phyloP scores from a whole-genome alignment of 2,797 vertebrate genomes.

The Micrastur ruficollis region DNA sequence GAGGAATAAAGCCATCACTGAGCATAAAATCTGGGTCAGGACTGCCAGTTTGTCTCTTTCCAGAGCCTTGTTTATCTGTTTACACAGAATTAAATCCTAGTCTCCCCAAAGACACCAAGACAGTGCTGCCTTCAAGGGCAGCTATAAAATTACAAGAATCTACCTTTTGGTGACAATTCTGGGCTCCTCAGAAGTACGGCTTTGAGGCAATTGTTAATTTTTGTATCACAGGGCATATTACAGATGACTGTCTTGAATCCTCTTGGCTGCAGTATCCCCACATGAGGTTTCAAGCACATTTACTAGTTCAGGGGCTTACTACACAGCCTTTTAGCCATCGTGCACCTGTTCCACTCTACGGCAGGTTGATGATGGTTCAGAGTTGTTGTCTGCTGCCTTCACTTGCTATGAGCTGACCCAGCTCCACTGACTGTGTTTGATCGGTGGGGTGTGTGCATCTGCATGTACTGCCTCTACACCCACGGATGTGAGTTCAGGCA shows the following conservation, averaged over 20 bases:
- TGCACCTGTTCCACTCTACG: neutral
- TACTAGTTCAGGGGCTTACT: neutral
- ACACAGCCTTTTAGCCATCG: neutral
- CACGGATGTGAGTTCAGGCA: neutral
- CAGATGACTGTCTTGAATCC: neutral
- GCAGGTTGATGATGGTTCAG: neutral
- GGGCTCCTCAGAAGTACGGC: neutral
- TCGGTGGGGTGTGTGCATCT: neutral
- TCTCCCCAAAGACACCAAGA: neutral
- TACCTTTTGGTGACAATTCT: neutral
- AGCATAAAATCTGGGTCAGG: neutral
- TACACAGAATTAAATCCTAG: neutral
- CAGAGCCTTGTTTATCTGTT: neutral
- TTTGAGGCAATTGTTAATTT: neutral
- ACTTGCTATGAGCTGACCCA: neutral
- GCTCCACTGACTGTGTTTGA: neutral
- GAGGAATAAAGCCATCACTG: neutral
- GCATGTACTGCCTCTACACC: neutral
- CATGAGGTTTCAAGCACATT: neutral
- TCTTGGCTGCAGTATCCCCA: neutral
- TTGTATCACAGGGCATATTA: neutral
- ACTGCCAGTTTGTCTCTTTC: neutral
- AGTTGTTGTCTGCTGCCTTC: neutral
- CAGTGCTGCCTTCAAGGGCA: neutral
- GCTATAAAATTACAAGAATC: neutral